Evolutionary conservation across 2,113 vertebrate genomes (phyloP).

Genomic region (Silurus meridionalis): DNA sequence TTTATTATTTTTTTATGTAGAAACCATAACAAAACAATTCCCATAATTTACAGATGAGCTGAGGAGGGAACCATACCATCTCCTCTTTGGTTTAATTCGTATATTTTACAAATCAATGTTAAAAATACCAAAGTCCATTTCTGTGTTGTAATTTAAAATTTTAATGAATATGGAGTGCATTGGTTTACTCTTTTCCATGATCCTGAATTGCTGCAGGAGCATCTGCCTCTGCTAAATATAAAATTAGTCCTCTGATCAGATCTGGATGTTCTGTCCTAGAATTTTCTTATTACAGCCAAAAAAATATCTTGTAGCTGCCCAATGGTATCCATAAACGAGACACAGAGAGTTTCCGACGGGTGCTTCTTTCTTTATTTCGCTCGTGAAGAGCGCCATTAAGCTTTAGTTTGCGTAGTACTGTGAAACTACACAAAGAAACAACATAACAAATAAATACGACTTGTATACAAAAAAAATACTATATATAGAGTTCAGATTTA

Average conservation of each 20-base stretch:
- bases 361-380: no score
- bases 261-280: neutral
- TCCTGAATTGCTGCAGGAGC: neutral
- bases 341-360: no score
- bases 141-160: neutral
- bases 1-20: neutral
- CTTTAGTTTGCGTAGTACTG: no score
- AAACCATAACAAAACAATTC: neutral
- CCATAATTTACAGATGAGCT: neutral
- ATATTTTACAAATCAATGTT: neutral
- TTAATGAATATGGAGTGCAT: neutral
- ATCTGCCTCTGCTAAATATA: neutral
- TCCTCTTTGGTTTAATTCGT: neutral
- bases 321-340: no score
- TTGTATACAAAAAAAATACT: no score
- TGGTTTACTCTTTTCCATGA: neutral
- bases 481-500: no score
- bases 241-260: neutral
- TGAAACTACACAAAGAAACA: no score
- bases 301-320: neutral
- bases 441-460: no score
- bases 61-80: neutral
- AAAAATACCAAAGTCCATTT: neutral
- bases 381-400: no score
- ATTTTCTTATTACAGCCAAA: neutral